Conservation (phyloP, 2,888 invertebrate species). For the Protodeltote pygarga region DNA sequence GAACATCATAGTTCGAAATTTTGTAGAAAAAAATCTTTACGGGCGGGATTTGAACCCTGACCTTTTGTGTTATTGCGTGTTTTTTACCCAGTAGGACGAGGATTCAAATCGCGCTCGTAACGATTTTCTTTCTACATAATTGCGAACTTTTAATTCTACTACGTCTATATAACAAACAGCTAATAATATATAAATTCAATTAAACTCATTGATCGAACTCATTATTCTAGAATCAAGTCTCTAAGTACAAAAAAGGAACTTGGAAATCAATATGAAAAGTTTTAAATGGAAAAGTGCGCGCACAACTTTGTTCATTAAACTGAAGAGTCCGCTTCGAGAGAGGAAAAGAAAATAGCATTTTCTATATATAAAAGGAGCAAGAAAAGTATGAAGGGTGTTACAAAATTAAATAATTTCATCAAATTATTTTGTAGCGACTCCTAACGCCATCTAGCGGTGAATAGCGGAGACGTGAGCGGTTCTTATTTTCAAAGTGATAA, state of each 20-base stretch:
- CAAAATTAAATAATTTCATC: conserved; percentile 49
- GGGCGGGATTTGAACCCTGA: too few species aligned
- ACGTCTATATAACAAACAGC: conserved; percentile 5
- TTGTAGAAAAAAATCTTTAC: too few species aligned
- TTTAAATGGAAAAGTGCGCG: conserved; percentile 80
- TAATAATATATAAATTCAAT: conserved; percentile 14
- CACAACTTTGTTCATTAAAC: conserved; percentile 82
- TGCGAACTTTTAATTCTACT: conserved; percentile 2
- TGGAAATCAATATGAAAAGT: conserved; percentile 74
- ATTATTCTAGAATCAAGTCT: conserved; percentile 60
- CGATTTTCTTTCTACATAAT: too few species aligned
- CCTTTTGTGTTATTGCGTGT: too few species aligned
- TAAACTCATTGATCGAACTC: conserved; percentile 36
- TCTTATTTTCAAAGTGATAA: background rate
- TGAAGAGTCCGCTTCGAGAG: conserved; percentile 65
- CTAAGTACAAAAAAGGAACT: conserved; percentile 71
- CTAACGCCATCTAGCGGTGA: conserved; percentile 74
- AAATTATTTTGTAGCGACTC: conserved; percentile 24
- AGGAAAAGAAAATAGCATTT: conserved; percentile 64
- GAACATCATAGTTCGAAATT: too few species aligned
- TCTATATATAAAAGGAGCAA: conserved; percentile 62
- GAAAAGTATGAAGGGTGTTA: conserved; percentile 62
- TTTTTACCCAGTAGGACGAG: too few species aligned
- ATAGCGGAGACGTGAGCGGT: conserved; percentile 57
- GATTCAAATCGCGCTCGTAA: too few species aligned